These are phyloP conservation scores for Vannuccia rotundouncinata DNA, from an alignment of 2,888 invertebrate genomes.

Conservation along the genomic window DNA sequence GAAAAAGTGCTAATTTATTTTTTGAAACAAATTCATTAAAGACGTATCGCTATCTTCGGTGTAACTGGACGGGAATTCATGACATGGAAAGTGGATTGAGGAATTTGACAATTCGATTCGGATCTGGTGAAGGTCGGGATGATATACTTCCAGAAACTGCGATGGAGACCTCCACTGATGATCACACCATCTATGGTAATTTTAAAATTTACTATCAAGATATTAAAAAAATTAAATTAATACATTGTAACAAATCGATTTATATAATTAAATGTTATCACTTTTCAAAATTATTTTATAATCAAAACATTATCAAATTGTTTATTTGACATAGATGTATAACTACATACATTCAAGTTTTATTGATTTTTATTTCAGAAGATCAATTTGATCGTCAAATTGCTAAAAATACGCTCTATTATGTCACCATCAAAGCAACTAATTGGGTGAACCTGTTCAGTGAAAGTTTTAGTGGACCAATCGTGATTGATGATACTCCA, in stretches of 20 bases:
- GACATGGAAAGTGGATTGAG: slow-evolving; percentile 16
- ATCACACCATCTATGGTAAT: not conserved
- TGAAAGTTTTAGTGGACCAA: not conserved
- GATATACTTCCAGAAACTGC: not conserved
- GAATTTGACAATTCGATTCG: not conserved
- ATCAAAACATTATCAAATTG: too few relatives aligned
- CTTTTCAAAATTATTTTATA: too few relatives aligned
- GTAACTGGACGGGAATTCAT: slow-evolving; percentile 7
- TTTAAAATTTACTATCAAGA: not conserved
- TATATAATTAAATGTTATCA: too few relatives aligned
- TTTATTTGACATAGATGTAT: too few relatives aligned
- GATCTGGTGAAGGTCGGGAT: not conserved
- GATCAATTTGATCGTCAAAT: not conserved
- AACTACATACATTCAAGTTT: not conserved
- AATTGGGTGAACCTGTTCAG: slow-evolving; percentile 30
- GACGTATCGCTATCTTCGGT: not conserved
- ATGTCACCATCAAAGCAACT: slow-evolving; percentile 7
- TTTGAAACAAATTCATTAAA: too few relatives aligned
- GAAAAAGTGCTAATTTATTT: too few relatives aligned
- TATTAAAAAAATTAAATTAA: too few relatives aligned
- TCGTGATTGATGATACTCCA: slow-evolving; percentile 37
- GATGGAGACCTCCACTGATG: not conserved
- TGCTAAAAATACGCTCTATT: slow-evolving; percentile 14
- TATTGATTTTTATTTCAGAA: not conserved
- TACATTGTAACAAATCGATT: too few relatives aligned